Evolutionary conservation across 2,888 invertebrate species (phyloP), one percentile per base, ranked within the genome.

Genomic region (Sphecodes monilicornis): DNA sequence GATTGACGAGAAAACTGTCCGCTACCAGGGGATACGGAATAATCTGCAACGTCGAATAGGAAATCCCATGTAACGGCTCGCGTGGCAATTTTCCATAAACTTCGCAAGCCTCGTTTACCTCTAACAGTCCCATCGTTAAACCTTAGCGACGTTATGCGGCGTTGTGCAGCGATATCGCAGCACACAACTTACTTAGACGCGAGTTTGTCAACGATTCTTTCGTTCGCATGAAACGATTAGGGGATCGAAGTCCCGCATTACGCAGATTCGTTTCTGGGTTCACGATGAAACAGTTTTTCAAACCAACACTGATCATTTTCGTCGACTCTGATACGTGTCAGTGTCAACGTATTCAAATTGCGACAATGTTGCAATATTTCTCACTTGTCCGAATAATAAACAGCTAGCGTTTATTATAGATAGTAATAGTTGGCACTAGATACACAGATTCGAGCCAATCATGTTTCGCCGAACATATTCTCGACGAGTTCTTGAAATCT

Each of bases 1-100:
- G 84, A 78, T 78, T 69, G 72, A 85, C 76, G 70, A 43, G 57
- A 81, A 76, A 72, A 78, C 43, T 39, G 70, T 64, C 39, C 36
- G 41, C 46, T 41, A 26, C 36, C 74, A 11, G 41, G 29, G 50
- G 75, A 54, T 50, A n/a, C 26, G 26, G 46, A 66, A 64, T 29
- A 68, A 69, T 43, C 50, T n/a, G 66, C 18, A 72, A 77, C 54
- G 50, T 54, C 50, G 26, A 43, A 64, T 64, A 18, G 32, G 36
- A 71, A 46, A 50, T n/a, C 50, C 64, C n/a, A n/a, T 69, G 54
- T 64, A 64, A 80, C 79, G 79, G 68, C 64, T 69, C 11, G 68
- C 72, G 32, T 18, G n/a, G 46, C 70, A 39, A 72, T 80, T 82
- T 72, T 72, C 75, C 74, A 66, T 80, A 66, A 80, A 76, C 26